Evolutionary conservation across 2,797 vertebrate species (phyloP).

Genomic region (Alauda arvensis): DNA sequence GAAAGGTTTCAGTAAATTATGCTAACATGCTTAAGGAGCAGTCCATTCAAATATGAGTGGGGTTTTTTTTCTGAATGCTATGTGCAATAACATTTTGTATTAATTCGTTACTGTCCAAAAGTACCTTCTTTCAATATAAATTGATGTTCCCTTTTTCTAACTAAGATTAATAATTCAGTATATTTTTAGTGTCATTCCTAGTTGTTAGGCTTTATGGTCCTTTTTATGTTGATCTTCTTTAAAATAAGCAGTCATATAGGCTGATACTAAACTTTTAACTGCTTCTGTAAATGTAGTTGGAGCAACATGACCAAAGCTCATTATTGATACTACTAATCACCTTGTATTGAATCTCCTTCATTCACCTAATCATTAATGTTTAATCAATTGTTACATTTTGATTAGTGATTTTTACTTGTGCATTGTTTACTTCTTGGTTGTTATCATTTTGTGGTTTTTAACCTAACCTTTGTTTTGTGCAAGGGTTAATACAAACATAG

Average conservation of each 20-base stretch:
- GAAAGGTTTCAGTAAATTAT: background rate
- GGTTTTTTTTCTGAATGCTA: background rate
- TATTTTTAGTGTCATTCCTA: background rate
- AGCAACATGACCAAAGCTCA: background rate
- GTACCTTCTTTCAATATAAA: background rate
- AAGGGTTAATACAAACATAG: background rate
- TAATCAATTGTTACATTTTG: background rate
- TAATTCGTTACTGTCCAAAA: background rate
- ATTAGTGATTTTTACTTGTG: background rate
- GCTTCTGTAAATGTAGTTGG: background rate
- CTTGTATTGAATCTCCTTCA: background rate
- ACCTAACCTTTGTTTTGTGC: background rate
- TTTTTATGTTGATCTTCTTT: background rate
- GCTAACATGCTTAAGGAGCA: background rate
- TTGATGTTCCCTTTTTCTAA: background rate
- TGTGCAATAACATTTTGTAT: background rate
- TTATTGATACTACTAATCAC: background rate
- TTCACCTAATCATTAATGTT: background rate
- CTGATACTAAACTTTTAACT: background rate
- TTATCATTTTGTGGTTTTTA: background rate
- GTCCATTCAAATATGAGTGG: background rate
- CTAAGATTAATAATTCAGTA: background rate
- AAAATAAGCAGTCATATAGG: background rate
- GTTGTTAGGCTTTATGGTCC: background rate
- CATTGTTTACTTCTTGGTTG: background rate